Evolutionary conservation across 2,113 vertebrate species (phyloP), one percentile per base, ranked within the genome.

Genomic region (Pachyramphus minor): DNA sequence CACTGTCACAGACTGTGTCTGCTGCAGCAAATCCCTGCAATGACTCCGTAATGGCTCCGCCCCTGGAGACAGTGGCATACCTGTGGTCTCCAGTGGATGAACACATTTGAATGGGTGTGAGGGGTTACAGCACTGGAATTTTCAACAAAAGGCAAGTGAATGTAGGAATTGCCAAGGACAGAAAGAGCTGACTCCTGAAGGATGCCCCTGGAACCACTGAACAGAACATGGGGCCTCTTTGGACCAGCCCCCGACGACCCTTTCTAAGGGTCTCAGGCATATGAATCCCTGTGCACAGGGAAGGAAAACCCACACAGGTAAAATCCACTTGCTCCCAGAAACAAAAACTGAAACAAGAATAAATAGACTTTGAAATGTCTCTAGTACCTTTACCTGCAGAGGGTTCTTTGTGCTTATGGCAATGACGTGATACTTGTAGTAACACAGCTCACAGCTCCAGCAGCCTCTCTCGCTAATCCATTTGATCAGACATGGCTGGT

Each of bases 391-490:
- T 98, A 99, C 99, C 99, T 99, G 99, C 86, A 99, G 98, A 67
- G 99, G 99, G 96, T 99, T 99, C 98, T 99, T 99, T 97, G 99
- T 99, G 99, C 99, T 99, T 98, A 99, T 99, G 98, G 99, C 99
- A 95, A 99, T 99, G 98, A 99, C 99, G 81, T 99, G 99, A 96
- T 99, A 99, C 98, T 99, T 99, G 98, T 99, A 99, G 98, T 99
- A 99, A 97, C 99, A 99, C 80, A 99, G 98, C 96, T 99, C 99
- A 80, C 99, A 99, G 96, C 99, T 99, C 99, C 99, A 99, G 96
- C 99, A 99, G 35, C 99, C 99, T 71, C 99, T 98, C 97, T 99
- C 99, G 1, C 99, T 99, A 98, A 99, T 99, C 99, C 99, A 99
- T 95, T 99, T 99, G 98, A 99, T 99, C 98, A 99, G 99, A 97